Evolutionary conservation across 2,888 invertebrate genomes (phyloP), one percentile per base, ranked within the genome.

Genomic region (Heteropelma amictum): DNA sequence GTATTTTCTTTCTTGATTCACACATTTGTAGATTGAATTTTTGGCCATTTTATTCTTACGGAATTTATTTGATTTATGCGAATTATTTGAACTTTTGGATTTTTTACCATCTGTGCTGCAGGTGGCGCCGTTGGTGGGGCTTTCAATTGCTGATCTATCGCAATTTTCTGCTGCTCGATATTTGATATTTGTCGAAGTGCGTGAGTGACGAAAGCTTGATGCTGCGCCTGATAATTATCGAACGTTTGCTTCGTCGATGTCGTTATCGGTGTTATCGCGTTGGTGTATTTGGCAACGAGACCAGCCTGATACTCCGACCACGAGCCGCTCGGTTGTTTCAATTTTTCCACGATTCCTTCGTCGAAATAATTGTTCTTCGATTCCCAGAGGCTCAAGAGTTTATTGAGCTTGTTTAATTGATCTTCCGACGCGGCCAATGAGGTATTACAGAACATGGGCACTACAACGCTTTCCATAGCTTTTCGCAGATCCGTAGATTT

Each of bases 361-460:
- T 95, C 94, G 88, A 97, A 95, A 90, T 96, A 96, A 91, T 96
- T 95, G 77, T 95, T 94, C 91, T 99, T 98, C 80, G 97, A 96
- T 90, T 98, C 98, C 99, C 99, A 99, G 47, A 99, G 92, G 77
- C 96, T 95, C 76, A 98, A 92, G 81, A 98, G 91, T 92, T 99
- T 99, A 87, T 96, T 95, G 77, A 99, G 91, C 91, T 98, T 99
- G 82, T 93, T 92, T 85, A 95, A 94, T 90, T 98, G 96, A 65
- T 98, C 98, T 72, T 96, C 95, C 14, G 93, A 95, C 38, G 96
- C 95, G 81, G 93, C 94, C 92, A 91, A 90, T 90, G 92, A 91
- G 49, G 98, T 95, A 90, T 96, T 96, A 91, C 98, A 98, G 92
- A 98, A 99, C 95, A 99, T 97, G 84, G 98, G 98, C 86, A 98